These are phyloP conservation scores for Aphyosemion australe DNA, from an alignment of 2,113 vertebrate genomes.

Conservation along the genomic window DNA sequence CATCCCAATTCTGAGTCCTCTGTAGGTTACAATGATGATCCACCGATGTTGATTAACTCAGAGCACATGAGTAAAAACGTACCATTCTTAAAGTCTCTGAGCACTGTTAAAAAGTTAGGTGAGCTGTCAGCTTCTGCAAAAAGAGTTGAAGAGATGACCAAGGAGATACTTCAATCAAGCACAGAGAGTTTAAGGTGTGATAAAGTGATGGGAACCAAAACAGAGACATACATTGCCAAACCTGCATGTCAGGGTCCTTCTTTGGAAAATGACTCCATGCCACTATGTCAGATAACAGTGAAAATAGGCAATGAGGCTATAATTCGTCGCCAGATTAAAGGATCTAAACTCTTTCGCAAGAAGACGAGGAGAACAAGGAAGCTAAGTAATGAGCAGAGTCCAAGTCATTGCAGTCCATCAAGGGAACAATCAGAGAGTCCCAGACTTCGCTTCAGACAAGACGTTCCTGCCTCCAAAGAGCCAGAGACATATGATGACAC, in stretches of 20 bases:
- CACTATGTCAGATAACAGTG: conserved; percentile 97
- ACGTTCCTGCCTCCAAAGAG: conserved; percentile 67
- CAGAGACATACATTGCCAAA: conserved; percentile 95
- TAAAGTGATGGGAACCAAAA: conserved; percentile 81
- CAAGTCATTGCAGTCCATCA: conserved; percentile 29
- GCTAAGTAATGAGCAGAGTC: conserved; percentile 37
- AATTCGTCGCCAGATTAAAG: conserved; percentile 91
- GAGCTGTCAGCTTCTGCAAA: conserved; percentile 77
- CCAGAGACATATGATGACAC: conserved; percentile 85
- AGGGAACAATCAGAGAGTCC: conserved; percentile 72
- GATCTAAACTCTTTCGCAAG: conserved; percentile 91
- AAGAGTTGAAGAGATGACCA: conserved; percentile 78
- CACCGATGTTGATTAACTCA: conserved; percentile 48
- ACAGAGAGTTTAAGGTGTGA: conserved; percentile 69
- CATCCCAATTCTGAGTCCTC: conserved; percentile 83
- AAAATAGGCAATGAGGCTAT: conserved; percentile 97
- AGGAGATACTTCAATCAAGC: conserved; percentile 72
- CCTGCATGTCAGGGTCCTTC: conserved; percentile 94
- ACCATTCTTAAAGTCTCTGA: conserved; percentile 71
- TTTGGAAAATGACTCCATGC: conserved; percentile 84
- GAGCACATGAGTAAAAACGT: conserved; percentile 50
- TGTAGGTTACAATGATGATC: conserved; percentile 78
- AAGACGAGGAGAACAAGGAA: conserved; percentile 80
- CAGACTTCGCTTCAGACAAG: conserved; percentile 78
- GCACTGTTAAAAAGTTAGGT: conserved; percentile 81